Percentiles rank a stretch among this genome's conserved stretches.
Conservation (phyloP, 2,888 invertebrate genomes). For the Tholera decimalis region DNA sequence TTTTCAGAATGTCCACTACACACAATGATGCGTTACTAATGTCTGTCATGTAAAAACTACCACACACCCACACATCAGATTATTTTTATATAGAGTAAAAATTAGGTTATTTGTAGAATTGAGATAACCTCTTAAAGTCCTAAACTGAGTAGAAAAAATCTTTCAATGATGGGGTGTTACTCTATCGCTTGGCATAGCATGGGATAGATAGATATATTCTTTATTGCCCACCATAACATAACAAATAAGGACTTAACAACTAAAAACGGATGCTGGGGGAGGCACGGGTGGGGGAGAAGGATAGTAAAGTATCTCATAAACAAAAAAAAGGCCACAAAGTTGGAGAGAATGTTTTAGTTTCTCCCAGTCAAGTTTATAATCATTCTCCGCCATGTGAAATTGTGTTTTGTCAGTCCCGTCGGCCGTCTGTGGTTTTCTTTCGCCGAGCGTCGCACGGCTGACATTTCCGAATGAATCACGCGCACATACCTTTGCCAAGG, state of each 20-base stretch:
- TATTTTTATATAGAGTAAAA: not conserved
- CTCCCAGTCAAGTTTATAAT: not conserved
- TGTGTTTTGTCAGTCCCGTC: constrained; percentile 35
- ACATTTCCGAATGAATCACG: constrained; percentile 72
- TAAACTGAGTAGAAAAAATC: not conserved
- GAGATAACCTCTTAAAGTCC: not conserved
- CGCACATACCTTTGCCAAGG: constrained; percentile 68
- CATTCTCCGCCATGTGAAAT: not conserved
- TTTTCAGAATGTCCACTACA: constrained; percentile 35
- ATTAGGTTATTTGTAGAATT: not conserved
- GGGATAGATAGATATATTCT: not conserved
- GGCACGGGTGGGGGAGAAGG: not conserved
- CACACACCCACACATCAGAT: not conserved
- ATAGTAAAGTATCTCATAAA: not conserved
- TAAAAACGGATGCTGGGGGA: not conserved
- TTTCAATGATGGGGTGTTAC: not conserved
- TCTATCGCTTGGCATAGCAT: too few relatives aligned
- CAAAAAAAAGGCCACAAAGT: not conserved
- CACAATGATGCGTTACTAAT: not conserved
- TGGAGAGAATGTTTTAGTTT: not conserved
- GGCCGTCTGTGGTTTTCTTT: constrained; percentile 42
- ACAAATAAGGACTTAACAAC: too few relatives aligned
- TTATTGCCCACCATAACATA: too few relatives aligned
- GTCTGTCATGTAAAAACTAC: too few relatives aligned
- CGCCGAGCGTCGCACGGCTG: constrained; percentile 54